A percentile compares a stretch with the other conserved stretches of the same genome.
phyloP scores from a whole-genome alignment of 2,113 vertebrate genomes.

The Tetrax tetrax region DNA sequence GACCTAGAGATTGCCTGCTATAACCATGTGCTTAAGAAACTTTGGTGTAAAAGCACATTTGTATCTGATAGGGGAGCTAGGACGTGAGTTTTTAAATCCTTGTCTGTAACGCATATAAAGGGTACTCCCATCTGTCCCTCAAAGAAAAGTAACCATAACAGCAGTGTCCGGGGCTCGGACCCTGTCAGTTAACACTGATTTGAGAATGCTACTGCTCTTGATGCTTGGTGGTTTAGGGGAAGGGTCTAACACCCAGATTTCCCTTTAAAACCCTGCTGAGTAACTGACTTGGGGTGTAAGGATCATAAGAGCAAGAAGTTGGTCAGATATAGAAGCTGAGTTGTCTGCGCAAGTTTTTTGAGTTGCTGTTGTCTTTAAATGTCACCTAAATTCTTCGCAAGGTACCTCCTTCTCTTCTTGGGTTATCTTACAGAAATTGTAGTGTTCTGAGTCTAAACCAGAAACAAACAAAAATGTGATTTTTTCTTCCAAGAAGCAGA shows the following conservation, averaged over 20 bases:
- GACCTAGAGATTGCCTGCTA: neutral
- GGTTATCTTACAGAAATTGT: neutral
- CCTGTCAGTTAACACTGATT: neutral
- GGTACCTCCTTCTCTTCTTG: neutral
- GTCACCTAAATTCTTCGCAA: neutral
- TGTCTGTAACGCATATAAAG: neutral
- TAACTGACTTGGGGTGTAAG: neutral
- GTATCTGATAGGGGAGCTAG: fast-evolving
- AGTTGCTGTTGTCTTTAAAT: neutral
- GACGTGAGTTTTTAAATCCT: neutral
- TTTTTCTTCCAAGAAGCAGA: neutral
- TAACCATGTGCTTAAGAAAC: neutral
- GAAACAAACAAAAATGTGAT: neutral
- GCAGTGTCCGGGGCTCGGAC: neutral
- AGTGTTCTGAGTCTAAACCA: neutral
- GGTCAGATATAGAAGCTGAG: neutral
- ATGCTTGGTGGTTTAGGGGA: neutral
- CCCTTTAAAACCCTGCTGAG: neutral
- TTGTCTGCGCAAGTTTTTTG: neutral
- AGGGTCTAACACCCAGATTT: neutral
- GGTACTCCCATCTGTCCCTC: neutral
- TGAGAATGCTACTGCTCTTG: neutral
- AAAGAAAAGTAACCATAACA: neutral
- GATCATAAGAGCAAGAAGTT: fast-evolving
- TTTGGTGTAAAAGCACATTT: neutral